Conservation (phyloP, 2,797 vertebrate species). For the Tiaroga cobitis region DNA sequence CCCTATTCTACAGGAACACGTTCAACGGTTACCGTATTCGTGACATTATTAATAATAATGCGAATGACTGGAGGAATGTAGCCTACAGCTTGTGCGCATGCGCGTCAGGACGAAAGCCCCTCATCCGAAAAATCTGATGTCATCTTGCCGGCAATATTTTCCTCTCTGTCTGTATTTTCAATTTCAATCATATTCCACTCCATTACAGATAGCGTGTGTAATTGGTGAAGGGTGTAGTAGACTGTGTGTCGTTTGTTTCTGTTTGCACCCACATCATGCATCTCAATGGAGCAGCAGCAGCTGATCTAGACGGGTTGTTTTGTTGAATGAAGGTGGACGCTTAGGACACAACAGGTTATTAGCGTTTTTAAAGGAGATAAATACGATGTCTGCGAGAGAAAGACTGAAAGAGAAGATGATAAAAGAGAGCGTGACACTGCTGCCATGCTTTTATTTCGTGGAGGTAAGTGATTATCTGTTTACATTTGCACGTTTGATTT, state of each 20-base stretch:
- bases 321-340: conserved; percentile 63
- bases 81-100: conserved; percentile 38
- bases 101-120: conserved; percentile 32
- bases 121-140: conserved; percentile 38
- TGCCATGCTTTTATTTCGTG: conserved; percentile 98
- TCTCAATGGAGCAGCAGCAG: conserved; percentile 75
- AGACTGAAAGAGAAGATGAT: conserved; percentile 82
- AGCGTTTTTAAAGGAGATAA: conserved; percentile 49
- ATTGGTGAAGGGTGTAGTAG: conserved; percentile 4
- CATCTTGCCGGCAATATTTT: conserved; percentile 44
- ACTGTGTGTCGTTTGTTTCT: conserved; percentile 33
- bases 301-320: conserved; percentile 61
- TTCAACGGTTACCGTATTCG: neutral
- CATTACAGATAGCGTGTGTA: neutral
- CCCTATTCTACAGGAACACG: neutral
- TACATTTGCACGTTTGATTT: conserved; percentile 2
- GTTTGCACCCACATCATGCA: conserved; percentile 54
- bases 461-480: conserved; percentile 82
- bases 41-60: conserved; percentile 17
- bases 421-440: conserved; percentile 94
- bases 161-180: conserved; percentile 16
- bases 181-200: neutral
- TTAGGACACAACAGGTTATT: conserved; percentile 59
- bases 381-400: conserved; percentile 85
- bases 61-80: conserved; percentile 36